phyloP scores from a whole-genome alignment of 2,797 vertebrate genomes.

The Strix occidentalis region DNA sequence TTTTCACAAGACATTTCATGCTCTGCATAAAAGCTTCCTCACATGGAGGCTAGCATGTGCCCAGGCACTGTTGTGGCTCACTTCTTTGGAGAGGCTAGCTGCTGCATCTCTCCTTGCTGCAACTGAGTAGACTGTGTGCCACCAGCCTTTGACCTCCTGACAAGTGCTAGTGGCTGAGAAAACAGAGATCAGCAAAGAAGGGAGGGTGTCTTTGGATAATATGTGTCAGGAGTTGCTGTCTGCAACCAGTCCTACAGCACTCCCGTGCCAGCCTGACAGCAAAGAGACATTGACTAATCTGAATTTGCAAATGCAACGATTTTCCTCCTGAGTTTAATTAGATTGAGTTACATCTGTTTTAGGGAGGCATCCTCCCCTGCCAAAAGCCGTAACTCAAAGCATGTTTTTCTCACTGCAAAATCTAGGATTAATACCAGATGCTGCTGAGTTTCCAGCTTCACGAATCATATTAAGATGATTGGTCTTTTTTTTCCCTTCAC shows the following conservation, averaged over 20 bases:
- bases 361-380: neutral
- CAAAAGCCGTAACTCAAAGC: neutral
- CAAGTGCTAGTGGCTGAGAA: neutral
- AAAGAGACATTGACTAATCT: neutral
- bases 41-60: neutral
- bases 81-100: neutral
- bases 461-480: neutral
- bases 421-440: neutral
- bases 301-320: neutral
- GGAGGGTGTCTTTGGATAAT: neutral
- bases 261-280: neutral
- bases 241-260: neutral
- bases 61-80: neutral
- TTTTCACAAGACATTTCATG: neutral
- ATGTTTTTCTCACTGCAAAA: neutral
- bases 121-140: neutral
- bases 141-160: neutral
- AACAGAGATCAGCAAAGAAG: neutral
- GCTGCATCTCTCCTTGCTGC: neutral
- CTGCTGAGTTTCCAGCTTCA: neutral
- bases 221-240: neutral
- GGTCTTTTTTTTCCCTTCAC: neutral
- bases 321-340: neutral
- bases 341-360: neutral
- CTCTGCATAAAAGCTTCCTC: neutral